Base-by-base conservation (phyloP, 2,888 invertebrate genomes). In the Melieria picta region DNA sequence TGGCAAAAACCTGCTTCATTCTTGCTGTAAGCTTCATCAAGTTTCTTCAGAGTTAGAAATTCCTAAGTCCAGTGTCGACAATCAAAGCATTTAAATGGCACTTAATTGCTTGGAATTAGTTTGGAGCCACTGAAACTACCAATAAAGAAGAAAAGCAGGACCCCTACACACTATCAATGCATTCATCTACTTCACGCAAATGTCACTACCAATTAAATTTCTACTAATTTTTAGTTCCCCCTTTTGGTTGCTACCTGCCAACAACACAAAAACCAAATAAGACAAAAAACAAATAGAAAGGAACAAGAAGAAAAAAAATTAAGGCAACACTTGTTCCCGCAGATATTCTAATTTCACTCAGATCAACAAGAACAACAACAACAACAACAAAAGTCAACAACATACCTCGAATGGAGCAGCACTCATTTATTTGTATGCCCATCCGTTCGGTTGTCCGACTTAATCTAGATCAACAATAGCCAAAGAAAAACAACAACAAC, bases 181-280 rank as follows among this genome's bases (percentile, higher is more conserved):
- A 69, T 69, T 16, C 63, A 69, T 69, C 69, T 62, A 64, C n/a
- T 62, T 69, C 63, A 69, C 69, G 47, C 69, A 69, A 47, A 57
- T 64, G 62, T 69, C 69, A 57, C 13, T 30, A 63, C 55, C 46
- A 64, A 69, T 69, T 69, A 69, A 69, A 50, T 63, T 61, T 45
- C 63, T 69, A 69, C 63, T 63, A 69, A 69, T 63, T 69, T 69
- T 63, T 50, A 58, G 11, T 58, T n/a, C 58, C 10, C 11, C 16
- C 30, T 58, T 43, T 11, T 7, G 43, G 30, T 58, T 42, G 30
- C 42, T 58, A 58, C 43, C 2, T 10, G 43, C 30, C 30, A 58
- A 58, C 58, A 58, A 58, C 42, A 7, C 30, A 30, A 30, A 65
- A 52, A 43, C 4, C 7, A 65, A 13, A n/a, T 13, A 45, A 45